Percentiles rank a stretch among this genome's conserved stretches.
phyloP scores from a whole-genome alignment of 2,888 invertebrate genomes.

The Leucania comma region DNA sequence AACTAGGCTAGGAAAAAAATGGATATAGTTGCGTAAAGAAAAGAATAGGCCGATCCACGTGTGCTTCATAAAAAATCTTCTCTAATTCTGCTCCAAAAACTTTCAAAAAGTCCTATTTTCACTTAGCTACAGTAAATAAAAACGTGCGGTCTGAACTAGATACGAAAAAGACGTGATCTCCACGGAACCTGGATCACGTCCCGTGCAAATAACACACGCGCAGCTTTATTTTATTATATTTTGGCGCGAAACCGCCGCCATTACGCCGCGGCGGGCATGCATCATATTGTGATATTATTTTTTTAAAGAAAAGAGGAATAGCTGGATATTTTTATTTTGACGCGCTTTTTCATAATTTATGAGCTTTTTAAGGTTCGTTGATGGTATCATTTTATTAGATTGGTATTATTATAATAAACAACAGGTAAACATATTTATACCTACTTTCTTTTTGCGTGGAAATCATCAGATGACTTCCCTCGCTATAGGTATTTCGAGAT shows the following conservation, averaged over 20 bases:
- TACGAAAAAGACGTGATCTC: slow-evolving; percentile 43
- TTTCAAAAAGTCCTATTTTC: slow-evolving; percentile 10
- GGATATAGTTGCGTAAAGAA: neutral
- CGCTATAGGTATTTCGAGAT: no score
- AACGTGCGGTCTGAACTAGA: slow-evolving; percentile 51
- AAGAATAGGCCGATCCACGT: neutral
- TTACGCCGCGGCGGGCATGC: slow-evolving; percentile 47
- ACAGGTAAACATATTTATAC: neutral
- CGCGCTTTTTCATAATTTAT: slow-evolving; percentile 22
- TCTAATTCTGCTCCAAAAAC: neutral
- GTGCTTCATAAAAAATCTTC: neutral
- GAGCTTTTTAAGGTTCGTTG: neutral
- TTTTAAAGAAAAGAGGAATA: slow-evolving; percentile 38
- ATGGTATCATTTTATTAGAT: neutral
- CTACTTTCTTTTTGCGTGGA: no score
- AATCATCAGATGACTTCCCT: no score
- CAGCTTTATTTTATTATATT: slow-evolving; percentile 58
- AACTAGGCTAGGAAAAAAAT: no score
- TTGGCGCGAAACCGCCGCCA: slow-evolving; percentile 56
- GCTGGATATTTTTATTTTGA: slow-evolving; percentile 27
- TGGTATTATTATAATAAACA: neutral
- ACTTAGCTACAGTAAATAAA: slow-evolving; percentile 43
- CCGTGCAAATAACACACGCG: slow-evolving; percentile 60
- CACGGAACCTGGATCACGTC: slow-evolving; percentile 51
- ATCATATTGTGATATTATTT: slow-evolving; percentile 20